Evolutionary conservation across 2,797 vertebrate genomes (phyloP).

Genomic region (Karalla daura): DNA sequence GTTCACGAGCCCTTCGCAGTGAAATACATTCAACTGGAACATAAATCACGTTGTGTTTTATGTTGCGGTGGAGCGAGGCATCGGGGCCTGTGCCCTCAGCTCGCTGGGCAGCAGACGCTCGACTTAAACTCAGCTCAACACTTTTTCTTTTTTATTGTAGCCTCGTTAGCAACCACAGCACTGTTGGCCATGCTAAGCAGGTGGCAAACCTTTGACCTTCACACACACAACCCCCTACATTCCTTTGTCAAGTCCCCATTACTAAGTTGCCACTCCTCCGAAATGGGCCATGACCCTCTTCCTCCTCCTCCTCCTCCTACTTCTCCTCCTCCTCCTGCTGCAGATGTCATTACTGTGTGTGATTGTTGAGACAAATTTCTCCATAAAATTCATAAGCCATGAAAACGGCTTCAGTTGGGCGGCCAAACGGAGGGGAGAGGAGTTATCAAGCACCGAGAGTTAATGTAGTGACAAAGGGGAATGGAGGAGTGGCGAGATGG

Average conservation of each 20-base stretch:
- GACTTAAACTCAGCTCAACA: slow-evolving; percentile 18
- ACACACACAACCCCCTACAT: slow-evolving; percentile 43
- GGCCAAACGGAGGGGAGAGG: slow-evolving; percentile 25
- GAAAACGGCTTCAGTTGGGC: slow-evolving; percentile 71
- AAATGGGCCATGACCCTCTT: slow-evolving; percentile 52
- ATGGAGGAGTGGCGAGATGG: slow-evolving; percentile 31
- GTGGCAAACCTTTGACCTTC: slow-evolving; percentile 64
- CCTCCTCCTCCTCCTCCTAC: slow-evolving; percentile 24
- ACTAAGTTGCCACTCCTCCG: slow-evolving; percentile 48
- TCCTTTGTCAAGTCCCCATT: slow-evolving; percentile 61
- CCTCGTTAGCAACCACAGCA: slow-evolving; percentile 54
- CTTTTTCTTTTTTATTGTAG: slow-evolving; percentile 41
- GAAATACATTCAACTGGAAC: too few relatives aligned
- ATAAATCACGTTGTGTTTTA: too few relatives aligned
- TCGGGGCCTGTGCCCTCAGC: too few relatives aligned
- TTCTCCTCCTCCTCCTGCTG: slow-evolving; percentile 47
- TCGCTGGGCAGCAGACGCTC: slow-evolving; percentile 4
- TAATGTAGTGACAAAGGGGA: slow-evolving; percentile 35
- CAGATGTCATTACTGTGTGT: slow-evolving; percentile 79
- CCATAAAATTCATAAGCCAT: slow-evolving; percentile 81
- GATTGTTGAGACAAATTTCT: slow-evolving; percentile 75
- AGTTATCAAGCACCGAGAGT: slow-evolving; percentile 20
- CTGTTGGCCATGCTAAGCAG: slow-evolving; percentile 52
- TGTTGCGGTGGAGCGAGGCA: too few relatives aligned
- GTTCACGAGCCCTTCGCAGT: too few relatives aligned